Conservation (phyloP, 2,113 vertebrate species). For the Phalacrocorax pelagicus region DNA sequence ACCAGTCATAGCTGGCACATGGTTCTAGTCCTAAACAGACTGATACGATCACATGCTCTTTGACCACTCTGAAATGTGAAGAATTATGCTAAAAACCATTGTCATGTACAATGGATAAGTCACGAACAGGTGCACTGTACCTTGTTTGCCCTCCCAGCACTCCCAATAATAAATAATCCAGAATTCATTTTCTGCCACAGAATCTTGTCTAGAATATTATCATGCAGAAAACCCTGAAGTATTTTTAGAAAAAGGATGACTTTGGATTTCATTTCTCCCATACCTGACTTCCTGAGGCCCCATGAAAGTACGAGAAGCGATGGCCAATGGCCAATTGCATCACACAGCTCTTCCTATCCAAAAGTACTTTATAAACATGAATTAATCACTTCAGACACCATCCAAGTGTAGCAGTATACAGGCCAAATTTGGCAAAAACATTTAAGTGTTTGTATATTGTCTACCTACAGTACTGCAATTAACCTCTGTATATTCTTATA, state of each 20-base stretch:
- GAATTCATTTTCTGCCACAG: neutral
- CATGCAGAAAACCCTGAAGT: neutral
- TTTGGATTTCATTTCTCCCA: neutral
- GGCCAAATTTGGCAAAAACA: neutral
- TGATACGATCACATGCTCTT: neutral
- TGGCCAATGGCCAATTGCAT: neutral
- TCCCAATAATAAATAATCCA: neutral
- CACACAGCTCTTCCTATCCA: neutral
- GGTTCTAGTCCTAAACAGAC: neutral
- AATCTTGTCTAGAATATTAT: neutral
- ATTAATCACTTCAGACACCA: neutral
- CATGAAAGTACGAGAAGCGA: neutral
- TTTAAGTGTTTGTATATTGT: neutral
- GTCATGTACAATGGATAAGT: neutral
- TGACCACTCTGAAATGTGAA: neutral
- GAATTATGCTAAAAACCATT: neutral
- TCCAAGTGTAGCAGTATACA: neutral
- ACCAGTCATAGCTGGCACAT: neutral
- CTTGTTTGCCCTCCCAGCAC: neutral
- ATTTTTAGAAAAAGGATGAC: neutral
- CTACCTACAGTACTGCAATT: neutral
- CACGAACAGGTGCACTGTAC: neutral
- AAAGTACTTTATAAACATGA: neutral
- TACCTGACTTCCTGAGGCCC: neutral
- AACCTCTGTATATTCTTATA: neutral